These are phyloP conservation scores for Sminthurides bifidus DNA, from an alignment of 1,140 invertebrate genomes.

Conservation along the genomic window DNA sequence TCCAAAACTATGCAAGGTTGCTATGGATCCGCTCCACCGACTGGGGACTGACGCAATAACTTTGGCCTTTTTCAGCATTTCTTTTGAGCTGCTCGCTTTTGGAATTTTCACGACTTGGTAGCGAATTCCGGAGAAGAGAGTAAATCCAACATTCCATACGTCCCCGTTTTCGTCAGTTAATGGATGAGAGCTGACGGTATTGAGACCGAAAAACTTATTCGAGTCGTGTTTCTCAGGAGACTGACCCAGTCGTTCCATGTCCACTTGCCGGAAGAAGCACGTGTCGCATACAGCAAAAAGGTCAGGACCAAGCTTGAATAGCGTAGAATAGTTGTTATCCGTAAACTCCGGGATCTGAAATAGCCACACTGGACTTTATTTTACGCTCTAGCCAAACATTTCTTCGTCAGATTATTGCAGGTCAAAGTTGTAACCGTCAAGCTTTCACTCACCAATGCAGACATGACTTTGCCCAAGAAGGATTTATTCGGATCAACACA, in stretches of 20 bases:
- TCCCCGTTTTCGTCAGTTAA: slow-evolving; percentile 34
- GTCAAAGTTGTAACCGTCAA: not conserved
- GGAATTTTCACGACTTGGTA: slow-evolving; percentile 35
- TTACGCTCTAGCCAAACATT: not conserved
- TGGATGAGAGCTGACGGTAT: slow-evolving; percentile 16
- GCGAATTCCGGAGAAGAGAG: slow-evolving; percentile 27
- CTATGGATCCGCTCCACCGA: slow-evolving; percentile 15
- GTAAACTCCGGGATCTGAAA: slow-evolving; percentile 11
- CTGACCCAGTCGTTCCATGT: slow-evolving; percentile 1
- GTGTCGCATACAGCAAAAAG: slow-evolving; percentile 17
- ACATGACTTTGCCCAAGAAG: slow-evolving; percentile 35
- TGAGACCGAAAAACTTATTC: slow-evolving; percentile 23
- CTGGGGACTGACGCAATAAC: slow-evolving; percentile 10
- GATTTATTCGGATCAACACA: slow-evolving; percentile 38
- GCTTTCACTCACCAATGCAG: not conserved
- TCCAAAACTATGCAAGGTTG: slow-evolving; percentile 29
- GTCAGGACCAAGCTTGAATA: slow-evolving; percentile 17
- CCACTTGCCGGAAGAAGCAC: slow-evolving; percentile 17
- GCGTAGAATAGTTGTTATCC: slow-evolving; percentile 15
- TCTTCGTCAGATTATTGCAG: not conserved
- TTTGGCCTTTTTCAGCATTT: slow-evolving; percentile 25
- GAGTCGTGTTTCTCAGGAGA: slow-evolving; percentile 12
- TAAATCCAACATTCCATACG: slow-evolving; percentile 37
- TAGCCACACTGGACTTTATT: slow-evolving; percentile 33
- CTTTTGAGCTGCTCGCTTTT: slow-evolving; percentile 8